These are phyloP conservation scores for Bagarius yarrelli DNA, from an alignment of 2,113 vertebrate genomes.

Conservation along the genomic window DNA sequence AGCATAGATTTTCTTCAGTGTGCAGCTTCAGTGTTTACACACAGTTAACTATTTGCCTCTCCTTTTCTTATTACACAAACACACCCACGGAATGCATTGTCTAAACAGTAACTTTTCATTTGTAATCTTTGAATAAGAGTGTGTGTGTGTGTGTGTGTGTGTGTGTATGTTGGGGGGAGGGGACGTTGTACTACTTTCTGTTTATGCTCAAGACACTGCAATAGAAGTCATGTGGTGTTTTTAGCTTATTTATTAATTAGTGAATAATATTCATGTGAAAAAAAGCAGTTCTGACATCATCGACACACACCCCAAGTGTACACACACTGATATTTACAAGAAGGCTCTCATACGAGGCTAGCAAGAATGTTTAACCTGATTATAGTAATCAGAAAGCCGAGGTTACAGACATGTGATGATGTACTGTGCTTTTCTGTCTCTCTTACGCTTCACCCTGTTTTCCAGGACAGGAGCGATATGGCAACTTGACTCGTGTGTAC, in stretches of 20 bases:
- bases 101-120: slow-evolving; percentile 16
- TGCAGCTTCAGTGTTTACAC: background rate
- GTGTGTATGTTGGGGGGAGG: slow-evolving; percentile 44
- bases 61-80: slow-evolving; percentile 8
- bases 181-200: too few species aligned
- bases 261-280: slow-evolving; percentile 72
- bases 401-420: background rate
- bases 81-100: slow-evolving; percentile 28
- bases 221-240: slow-evolving; percentile 63
- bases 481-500: slow-evolving; percentile 82
- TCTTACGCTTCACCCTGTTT: background rate
- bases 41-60: slow-evolving; percentile 7
- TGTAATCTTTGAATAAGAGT: background rate
- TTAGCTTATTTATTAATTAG: slow-evolving; percentile 59
- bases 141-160: background rate
- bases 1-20: background rate
- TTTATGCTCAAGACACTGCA: slow-evolving; percentile 48
- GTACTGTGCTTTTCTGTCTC: background rate
- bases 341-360: background rate
- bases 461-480: slow-evolving; percentile 80
- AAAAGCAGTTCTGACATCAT: background rate
- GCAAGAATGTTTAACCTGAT: slow-evolving; percentile 4
- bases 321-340: background rate
- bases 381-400: slow-evolving; percentile 1
- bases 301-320: slow-evolving; percentile 1